Evolutionary conservation across 2,888 invertebrate species (phyloP).

Genomic region (Lucinisca nassula): DNA sequence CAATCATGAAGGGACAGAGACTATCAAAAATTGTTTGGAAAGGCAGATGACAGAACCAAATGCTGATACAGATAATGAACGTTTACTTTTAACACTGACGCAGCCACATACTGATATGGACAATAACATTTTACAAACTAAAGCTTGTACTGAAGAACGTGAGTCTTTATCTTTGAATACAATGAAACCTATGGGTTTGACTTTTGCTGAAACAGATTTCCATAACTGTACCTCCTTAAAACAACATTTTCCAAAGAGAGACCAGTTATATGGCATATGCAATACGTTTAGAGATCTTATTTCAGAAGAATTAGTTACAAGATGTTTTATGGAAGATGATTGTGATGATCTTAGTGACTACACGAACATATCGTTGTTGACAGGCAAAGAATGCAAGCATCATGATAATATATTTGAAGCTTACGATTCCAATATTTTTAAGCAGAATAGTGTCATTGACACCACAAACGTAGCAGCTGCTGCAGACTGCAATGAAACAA

Average conservation of each 20-base stretch:
- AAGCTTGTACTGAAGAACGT: too few relatives aligned
- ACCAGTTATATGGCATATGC: not conserved
- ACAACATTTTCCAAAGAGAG: not conserved
- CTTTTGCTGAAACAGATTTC: too few relatives aligned
- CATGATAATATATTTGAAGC: constrained; percentile 9
- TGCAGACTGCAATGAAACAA: too few relatives aligned
- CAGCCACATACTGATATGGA: too few relatives aligned
- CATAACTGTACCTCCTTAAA: too few relatives aligned
- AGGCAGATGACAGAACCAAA: not conserved
- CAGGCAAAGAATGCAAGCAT: not conserved
- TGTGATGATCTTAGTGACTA: not conserved
- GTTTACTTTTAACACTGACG: too few relatives aligned
- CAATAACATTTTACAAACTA: too few relatives aligned
- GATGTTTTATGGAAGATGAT: not conserved
- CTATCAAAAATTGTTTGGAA: not conserved
- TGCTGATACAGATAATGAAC: too few relatives aligned
- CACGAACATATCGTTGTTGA: not conserved
- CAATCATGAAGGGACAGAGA: not conserved
- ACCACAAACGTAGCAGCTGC: too few relatives aligned
- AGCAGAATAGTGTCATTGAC: too few relatives aligned
- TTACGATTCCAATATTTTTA: not conserved
- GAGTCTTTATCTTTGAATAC: too few relatives aligned
- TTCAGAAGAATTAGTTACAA: not conserved
- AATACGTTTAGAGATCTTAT: not conserved
- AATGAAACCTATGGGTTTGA: too few relatives aligned